Base-by-base conservation (phyloP, 2,888 invertebrate genomes). In the Camptogramma bilineatum region DNA sequence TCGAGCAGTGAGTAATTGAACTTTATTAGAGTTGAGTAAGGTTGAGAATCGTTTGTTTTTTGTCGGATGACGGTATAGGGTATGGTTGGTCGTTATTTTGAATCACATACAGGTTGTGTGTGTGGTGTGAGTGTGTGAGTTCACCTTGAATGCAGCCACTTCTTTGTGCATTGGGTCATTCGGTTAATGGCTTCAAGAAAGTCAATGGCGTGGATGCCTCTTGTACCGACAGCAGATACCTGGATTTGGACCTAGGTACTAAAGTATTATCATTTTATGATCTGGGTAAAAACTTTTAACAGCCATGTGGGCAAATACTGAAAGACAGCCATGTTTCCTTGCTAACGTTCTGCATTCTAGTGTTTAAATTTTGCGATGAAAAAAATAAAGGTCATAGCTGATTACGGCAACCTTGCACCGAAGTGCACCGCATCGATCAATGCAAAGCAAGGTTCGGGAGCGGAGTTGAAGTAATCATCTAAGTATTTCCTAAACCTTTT, bases 151-250 rank as follows among this genome's bases (percentile, higher is more conserved):
- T 90, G 88, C 84, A 80, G 88, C 83, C 85, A 87, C 88, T 88
- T 90, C 93, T 93, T 93, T 93, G 93, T 93, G 91, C 91, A 93
- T 91, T 93, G 90, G 93, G 93, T 93, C 92, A 93, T 93, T 93
- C 93, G 93, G 93, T 92, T 93, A 93, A 93, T 93, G 93, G 91
- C 93, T 90, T 85, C 91, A 85, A 88, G 86, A 86, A 85, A 93
- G 91, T 92, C 92, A 92, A 93, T 92, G 92, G 91, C 91, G 91
- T 84, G 88, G 86, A 89, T 86, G 87, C 85, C 73, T 78, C 70
- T 56, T 62, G 86, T 86, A 92, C 75, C 73, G 90, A 84, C 83
- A 79, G 87, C 89, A 90, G 48, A 69, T 47, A 52, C 48, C 34
- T 18, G 51, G 42, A 52, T 24, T 50, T 61, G 34, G 13, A 17